Percentiles rank a stretch among this genome's conserved stretches.
Conservation (phyloP, 2,888 invertebrate genomes). For the Polydrusus pterygomalis region DNA sequence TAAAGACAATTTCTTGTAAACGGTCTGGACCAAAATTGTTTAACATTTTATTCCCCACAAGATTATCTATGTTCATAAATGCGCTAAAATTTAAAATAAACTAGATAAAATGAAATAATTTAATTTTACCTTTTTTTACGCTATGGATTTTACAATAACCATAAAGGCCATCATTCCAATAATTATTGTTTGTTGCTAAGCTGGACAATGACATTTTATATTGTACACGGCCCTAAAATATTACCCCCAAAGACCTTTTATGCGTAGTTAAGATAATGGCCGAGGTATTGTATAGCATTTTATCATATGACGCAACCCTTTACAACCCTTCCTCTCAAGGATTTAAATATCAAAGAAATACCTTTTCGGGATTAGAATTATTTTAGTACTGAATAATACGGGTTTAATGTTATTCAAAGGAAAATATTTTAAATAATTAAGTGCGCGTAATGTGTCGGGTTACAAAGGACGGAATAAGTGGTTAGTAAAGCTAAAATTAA, state of each 20-base stretch:
- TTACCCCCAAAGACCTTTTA: constrained; percentile 25
- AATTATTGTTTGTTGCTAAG: constrained; percentile 13
- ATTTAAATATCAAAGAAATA: constrained; percentile 56
- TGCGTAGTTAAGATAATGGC: constrained; percentile 43
- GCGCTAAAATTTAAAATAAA: no score
- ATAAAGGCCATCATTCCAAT: no score
- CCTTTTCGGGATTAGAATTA: constrained; percentile 37
- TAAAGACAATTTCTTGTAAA: no score
- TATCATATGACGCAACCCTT: constrained; percentile 45
- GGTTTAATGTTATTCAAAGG: constrained; percentile 53
- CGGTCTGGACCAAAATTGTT: no score
- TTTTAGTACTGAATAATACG: constrained; percentile 39
- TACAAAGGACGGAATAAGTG: constrained; percentile 7
- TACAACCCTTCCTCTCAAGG: constrained; percentile 44
- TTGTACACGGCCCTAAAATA: constrained; percentile 25
- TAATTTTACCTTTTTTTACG: no score
- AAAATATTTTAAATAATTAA: constrained; percentile 45
- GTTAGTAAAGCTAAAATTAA: not conserved
- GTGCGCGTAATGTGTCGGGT: not conserved
- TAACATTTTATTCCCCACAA: no score
- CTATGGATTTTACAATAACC: no score
- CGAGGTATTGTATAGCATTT: constrained; percentile 36
- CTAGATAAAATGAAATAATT: no score
- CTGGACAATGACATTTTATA: constrained; percentile 28
- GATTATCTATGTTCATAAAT: no score